Conservation (phyloP, 1,140 invertebrate genomes). For the Galleria mellonella region DNA sequence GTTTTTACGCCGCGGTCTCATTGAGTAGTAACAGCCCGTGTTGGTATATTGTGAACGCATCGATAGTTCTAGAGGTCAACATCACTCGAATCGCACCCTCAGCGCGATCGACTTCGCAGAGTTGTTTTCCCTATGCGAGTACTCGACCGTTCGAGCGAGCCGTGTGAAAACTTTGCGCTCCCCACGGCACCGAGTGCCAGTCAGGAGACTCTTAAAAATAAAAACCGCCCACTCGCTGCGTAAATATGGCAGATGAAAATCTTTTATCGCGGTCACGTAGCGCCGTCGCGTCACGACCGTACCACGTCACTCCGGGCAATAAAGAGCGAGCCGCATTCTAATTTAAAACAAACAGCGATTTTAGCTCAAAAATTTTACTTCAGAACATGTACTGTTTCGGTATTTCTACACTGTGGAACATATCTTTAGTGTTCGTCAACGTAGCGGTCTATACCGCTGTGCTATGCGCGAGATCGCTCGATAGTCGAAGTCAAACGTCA, state of each 20-base stretch:
- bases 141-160: conserved; percentile 6
- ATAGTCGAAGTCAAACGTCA: conserved; percentile 34
- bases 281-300: conserved; percentile 64
- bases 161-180: conserved; percentile 64
- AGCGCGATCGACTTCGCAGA: conserved; percentile 19
- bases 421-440: conserved; percentile 59
- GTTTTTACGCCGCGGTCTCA: conserved; percentile 39
- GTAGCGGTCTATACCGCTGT: conserved; percentile 35
- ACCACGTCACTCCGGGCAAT: conserved; percentile 59
- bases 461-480: conserved; percentile 29
- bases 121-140: conserved; percentile 40
- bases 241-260: conserved; percentile 74
- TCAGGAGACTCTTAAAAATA: conserved; percentile 63
- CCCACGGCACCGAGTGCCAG: conserved; percentile 36
- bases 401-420: conserved; percentile 41
- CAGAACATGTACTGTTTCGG: conserved; percentile 33
- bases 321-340: conserved; percentile 68
- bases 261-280: conserved; percentile 73
- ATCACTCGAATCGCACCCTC: conserved; percentile 28
- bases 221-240: conserved; percentile 70
- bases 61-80: conserved; percentile 30
- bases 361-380: conserved; percentile 50
- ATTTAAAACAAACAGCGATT: conserved; percentile 68
- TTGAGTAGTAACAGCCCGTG: conserved; percentile 32
- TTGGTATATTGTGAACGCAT: conserved; percentile 32